Conservation (phyloP, 2,797 vertebrate genomes). For the Tolypeutes matacus region DNA sequence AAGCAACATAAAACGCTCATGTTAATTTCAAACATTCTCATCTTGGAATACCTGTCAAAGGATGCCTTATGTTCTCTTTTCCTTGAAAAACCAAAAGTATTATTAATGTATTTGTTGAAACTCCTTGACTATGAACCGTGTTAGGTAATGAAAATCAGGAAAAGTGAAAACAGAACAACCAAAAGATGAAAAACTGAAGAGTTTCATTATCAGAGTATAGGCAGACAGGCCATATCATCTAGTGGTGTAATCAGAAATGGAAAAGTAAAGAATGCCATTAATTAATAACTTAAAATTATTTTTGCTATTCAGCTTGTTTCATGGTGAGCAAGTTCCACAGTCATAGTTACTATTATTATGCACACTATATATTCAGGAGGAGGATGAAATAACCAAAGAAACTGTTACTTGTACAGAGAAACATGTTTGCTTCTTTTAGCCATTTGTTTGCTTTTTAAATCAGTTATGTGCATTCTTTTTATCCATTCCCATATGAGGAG, state of each 20-base stretch:
- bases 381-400: conserved; percentile 70
- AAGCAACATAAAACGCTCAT: conserved; percentile 73
- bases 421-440: conserved; percentile 80
- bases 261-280: conserved; percentile 82
- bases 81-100: conserved; percentile 66
- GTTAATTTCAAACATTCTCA: conserved; percentile 82
- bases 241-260: conserved; percentile 84
- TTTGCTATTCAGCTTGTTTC: conserved; percentile 76
- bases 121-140: conserved; percentile 53
- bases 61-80: conserved; percentile 38
- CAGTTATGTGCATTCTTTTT: conserved; percentile 83
- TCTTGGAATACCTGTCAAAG: conserved; percentile 69
- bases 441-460: conserved; percentile 76
- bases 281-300: conserved; percentile 82
- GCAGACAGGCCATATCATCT: conserved; percentile 77
- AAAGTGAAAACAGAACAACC: conserved; percentile 64
- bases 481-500: conserved; percentile 73
- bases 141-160: conserved; percentile 72
- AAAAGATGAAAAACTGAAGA: conserved; percentile 77
- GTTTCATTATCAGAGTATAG: conserved; percentile 76
- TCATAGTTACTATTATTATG: conserved; percentile 77
- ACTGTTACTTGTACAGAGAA: conserved; percentile 66
- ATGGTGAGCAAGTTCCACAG: conserved; percentile 80
- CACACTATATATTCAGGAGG: conserved; percentile 69
- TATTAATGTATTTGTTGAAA: conserved; percentile 68